phyloP scores from a whole-genome alignment of 2,888 invertebrate genomes.

The Spodoptera exigua region DNA sequence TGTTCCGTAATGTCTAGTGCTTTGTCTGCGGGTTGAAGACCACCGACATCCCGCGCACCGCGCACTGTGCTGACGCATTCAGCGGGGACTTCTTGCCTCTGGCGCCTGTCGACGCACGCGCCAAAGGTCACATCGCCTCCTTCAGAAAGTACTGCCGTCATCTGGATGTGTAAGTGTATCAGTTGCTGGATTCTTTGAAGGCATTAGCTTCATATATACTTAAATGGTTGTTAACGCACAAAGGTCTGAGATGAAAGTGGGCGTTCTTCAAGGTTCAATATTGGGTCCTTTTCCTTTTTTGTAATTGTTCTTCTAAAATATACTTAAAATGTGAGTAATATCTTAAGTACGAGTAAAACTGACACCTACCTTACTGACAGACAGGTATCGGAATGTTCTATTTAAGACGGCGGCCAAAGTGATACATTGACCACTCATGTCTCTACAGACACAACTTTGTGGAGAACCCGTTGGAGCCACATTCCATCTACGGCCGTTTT shows the following conservation, averaged over 20 bases:
- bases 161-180: conserved; percentile 69
- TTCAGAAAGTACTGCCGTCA: conserved; percentile 76
- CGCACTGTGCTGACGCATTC: conserved; percentile 76
- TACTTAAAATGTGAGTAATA: too few species aligned
- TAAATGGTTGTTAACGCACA: too few species aligned
- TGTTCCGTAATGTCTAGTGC: conserved; percentile 61
- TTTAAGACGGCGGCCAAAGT: too few species aligned
- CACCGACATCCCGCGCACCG: conserved; percentile 63
- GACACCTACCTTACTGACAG: neutral
- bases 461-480: conserved; percentile 59
- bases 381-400: neutral
- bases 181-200: neutral
- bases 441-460: conserved; percentile 60
- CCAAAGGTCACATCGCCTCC: conserved; percentile 64
- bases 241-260: neutral
- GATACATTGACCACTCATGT: neutral
- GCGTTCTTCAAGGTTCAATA: too few species aligned
- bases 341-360: too few species aligned
- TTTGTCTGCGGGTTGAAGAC: conserved; percentile 75
- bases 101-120: conserved; percentile 68
- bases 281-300: too few species aligned
- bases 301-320: too few species aligned
- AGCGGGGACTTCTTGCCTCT: conserved; percentile 75
- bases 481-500: conserved; percentile 75
- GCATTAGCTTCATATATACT: too few species aligned